Conservation (phyloP, 1,140 invertebrate genomes). For the Metaphire vulgaris region DNA sequence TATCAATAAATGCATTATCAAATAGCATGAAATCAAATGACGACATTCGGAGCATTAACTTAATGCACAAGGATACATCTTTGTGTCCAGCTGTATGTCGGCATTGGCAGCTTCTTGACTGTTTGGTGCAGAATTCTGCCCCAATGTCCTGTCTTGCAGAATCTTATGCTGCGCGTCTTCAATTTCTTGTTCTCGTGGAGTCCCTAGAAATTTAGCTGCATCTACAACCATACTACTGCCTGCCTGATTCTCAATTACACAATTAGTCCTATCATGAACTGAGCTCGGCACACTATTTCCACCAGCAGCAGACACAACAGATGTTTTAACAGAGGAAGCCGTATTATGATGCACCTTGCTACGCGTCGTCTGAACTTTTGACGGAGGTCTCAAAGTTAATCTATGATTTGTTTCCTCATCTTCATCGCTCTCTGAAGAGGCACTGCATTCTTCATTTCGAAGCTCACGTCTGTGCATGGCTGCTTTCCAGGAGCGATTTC, state of each 20-base stretch:
- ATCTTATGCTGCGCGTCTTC: no score
- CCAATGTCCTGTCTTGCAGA: no score
- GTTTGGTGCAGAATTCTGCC: no score
- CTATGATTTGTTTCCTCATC: neutral
- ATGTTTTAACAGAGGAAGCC: neutral
- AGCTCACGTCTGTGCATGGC: neutral
- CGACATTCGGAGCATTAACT: no score
- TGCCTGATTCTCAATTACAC: neutral
- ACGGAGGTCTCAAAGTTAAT: neutral
- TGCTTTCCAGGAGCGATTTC: neutral
- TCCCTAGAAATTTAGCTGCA: no score
- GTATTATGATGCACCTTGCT: neutral
- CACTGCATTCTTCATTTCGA: neutral
- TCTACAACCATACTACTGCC: neutral
- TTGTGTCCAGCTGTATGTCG: no score
- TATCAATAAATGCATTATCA: no score
- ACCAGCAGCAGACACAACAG: neutral
- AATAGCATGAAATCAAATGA: no score
- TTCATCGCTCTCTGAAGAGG: neutral
- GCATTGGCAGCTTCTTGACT: no score
- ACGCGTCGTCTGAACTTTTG: neutral
- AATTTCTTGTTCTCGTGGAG: no score
- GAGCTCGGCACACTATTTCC: neutral
- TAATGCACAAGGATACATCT: no score
- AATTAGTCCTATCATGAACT: neutral